Conservation (phyloP, 1,140 invertebrate genomes). For the Cydia pomonella region DNA sequence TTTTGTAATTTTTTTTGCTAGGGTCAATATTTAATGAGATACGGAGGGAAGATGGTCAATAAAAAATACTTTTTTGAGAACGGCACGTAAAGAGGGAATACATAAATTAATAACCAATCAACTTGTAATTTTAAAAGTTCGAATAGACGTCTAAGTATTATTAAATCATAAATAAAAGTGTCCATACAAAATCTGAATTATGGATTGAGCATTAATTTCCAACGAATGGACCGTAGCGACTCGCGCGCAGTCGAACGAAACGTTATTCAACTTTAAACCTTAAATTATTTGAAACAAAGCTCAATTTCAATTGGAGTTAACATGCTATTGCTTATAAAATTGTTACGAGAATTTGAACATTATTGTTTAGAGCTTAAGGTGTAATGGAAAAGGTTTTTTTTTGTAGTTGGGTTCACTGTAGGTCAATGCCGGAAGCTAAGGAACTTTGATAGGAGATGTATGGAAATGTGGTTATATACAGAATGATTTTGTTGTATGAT, state of each 20-base stretch:
- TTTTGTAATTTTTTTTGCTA: no score
- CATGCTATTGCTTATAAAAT: neutral
- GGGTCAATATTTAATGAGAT: no score
- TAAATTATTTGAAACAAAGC: neutral
- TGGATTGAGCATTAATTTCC: slow-evolving; percentile 5
- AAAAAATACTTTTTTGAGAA: no score
- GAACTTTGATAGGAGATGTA: neutral
- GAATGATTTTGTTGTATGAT: neutral
- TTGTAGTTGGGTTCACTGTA: neutral
- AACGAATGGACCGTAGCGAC: neutral
- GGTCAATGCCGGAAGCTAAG: slow-evolving; percentile 1
- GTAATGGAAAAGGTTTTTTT: neutral
- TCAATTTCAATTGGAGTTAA: neutral
- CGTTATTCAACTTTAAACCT: neutral
- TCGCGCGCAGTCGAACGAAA: neutral
- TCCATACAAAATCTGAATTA: slow-evolving; percentile 23
- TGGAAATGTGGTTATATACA: neutral
- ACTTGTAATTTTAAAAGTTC: no score
- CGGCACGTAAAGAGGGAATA: no score
- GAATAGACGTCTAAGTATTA: neutral
- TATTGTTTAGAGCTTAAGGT: neutral
- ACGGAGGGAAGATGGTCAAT: no score
- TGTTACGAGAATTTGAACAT: neutral
- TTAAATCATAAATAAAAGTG: slow-evolving; percentile 9
- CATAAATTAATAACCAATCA: no score